phyloP scores from a whole-genome alignment of 2,797 vertebrate genomes.

The Poeciliopsis gracilis region DNA sequence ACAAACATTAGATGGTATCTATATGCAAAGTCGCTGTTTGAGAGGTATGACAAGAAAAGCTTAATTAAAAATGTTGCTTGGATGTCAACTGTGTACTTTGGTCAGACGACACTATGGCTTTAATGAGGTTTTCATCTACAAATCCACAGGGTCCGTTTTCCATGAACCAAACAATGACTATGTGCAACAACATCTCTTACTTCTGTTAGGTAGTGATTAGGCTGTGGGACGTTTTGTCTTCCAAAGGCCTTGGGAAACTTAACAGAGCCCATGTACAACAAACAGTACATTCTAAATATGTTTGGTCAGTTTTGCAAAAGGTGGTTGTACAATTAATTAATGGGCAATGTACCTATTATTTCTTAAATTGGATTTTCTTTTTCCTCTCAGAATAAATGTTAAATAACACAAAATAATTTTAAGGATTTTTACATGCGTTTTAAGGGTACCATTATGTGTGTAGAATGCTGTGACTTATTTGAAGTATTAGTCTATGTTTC shows the following conservation, averaged over 20 bases:
- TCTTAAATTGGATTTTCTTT: neutral
- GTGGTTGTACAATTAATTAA: neutral
- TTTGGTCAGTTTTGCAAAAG: neutral
- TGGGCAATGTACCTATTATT: neutral
- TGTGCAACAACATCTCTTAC: neutral
- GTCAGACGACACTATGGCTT: neutral
- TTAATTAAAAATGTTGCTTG: neutral
- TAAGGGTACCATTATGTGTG: neutral
- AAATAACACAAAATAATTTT: neutral
- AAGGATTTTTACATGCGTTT: neutral
- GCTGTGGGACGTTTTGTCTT: neutral
- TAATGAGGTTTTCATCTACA: neutral
- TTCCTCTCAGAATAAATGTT: neutral
- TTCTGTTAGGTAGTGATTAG: neutral
- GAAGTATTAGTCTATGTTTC: neutral
- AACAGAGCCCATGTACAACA: neutral
- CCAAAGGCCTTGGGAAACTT: no score
- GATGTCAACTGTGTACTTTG: neutral
- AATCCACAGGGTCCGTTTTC: neutral
- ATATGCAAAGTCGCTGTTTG: neutral
- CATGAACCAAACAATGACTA: neutral
- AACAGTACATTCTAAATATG: neutral
- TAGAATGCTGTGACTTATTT: neutral
- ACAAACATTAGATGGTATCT: neutral
- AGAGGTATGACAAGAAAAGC: neutral